A percentile compares a stretch with the other conserved stretches of the same genome.
Conservation (phyloP, 2,113 vertebrate genomes). For the Oreochromis aureus region DNA sequence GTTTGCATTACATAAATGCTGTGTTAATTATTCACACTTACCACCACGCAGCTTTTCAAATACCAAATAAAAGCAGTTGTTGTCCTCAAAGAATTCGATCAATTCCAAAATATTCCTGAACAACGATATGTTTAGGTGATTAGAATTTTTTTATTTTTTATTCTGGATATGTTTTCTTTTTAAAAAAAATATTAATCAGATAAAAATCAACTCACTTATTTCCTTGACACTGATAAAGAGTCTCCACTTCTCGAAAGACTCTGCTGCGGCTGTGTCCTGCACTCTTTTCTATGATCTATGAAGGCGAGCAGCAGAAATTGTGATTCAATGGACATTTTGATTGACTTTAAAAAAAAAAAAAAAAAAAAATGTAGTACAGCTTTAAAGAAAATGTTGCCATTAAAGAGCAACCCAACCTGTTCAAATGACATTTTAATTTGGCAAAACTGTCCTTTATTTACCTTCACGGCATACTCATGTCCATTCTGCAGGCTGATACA, state of each 20-base stretch:
- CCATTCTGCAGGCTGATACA: constrained; percentile 88
- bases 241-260: constrained; percentile 95
- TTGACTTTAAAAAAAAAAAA: neutral
- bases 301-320: neutral
- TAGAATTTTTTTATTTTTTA: neutral
- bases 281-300: constrained; percentile 91
- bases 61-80: constrained; percentile 89
- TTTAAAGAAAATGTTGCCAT: neutral
- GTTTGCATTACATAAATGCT: neutral
- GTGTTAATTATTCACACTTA: constrained; percentile 44
- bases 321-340: neutral
- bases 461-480: constrained; percentile 93
- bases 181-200: neutral
- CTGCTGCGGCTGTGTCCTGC: constrained; percentile 88
- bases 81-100: constrained; percentile 96
- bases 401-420: neutral
- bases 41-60: constrained; percentile 97
- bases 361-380: too few species aligned
- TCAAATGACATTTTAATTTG: neutral
- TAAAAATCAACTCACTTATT: constrained; percentile 78
- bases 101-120: constrained; percentile 93
- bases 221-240: constrained; percentile 95
- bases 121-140: neutral
- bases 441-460: constrained; percentile 27
- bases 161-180: neutral